Base-by-base conservation (phyloP, 2,797 vertebrate genomes). In the Synaphobranchus kaupii region DNA sequence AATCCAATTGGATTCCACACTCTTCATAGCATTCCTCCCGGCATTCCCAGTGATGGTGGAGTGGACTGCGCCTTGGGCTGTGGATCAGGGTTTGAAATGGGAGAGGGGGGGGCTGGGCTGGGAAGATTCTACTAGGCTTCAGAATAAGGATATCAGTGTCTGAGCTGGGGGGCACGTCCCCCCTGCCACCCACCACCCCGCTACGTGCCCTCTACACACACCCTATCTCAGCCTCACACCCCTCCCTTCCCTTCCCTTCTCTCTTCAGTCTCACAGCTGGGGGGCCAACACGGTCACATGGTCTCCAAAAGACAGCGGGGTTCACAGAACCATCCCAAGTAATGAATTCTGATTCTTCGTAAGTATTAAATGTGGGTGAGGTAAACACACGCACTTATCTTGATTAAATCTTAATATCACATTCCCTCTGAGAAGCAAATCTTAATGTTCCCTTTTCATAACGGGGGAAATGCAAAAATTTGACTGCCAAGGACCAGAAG, bases 331-430 rank as follows among this genome's bases (percentile, higher is more conserved):
- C 28, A 22, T 1, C 85, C 34, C 56, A 66, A 20, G 22, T 12
- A 76, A 85, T 85, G 83, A 83, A 90, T 86, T 86, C 63, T 5
- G 28, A 0, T n/a, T 85, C 85, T 86, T 4, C 76, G 1, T 39
- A 68, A 63, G 84, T 84, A 86, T 88, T 86, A 83, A 85, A 86
- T 84, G 88, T 84, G 90, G 39, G 39, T 85, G 85, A 89, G 88
- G 89, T 60, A 85, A 86, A 86, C 73, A 54, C 88, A 85, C 91
- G 92, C 39, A 89, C 90, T 92, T 87, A 52, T 90, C 89, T 88
- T 88, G 73, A 93, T 94, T 92, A 89, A 92, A 92, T 92, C 85
- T 91, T 92, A 90, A 93, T 88, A 88, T 58, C 17, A 58, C 56
- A 58, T 58, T 58, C 56, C 56, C 15, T 58, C 56, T 17, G 56